These are phyloP conservation scores for Galleria mellonella DNA, from an alignment of 1,140 invertebrate genomes.

Conservation along the genomic window DNA sequence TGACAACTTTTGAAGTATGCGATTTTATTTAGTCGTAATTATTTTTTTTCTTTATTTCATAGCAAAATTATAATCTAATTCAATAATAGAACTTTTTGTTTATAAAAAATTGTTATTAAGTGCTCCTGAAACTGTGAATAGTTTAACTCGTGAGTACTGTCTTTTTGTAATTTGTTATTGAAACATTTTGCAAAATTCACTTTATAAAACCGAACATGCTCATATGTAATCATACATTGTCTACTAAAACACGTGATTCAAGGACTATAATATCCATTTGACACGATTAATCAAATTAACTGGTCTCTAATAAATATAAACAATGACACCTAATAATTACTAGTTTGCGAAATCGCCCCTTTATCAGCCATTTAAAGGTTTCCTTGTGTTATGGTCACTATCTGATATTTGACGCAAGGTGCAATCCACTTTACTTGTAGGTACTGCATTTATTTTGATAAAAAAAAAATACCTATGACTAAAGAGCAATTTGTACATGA, in stretches of 20 bases:
- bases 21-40: conserved; percentile 8
- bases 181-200: background rate
- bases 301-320: background rate
- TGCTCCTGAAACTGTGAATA: background rate
- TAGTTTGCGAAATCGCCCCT: conserved; percentile 11
- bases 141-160: background rate
- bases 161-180: too few species aligned
- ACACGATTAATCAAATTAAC: conserved; percentile 19
- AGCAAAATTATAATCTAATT: background rate
- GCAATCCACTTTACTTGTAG: too few species aligned
- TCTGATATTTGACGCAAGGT: background rate
- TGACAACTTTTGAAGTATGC: too few species aligned
- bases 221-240: conserved; percentile 21
- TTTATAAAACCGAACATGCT: conserved; percentile 10
- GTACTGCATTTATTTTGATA: too few species aligned
- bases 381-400: background rate
- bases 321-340: background rate
- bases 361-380: conserved; percentile 9
- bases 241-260: conserved; percentile 22
- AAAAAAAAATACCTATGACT: too few species aligned
- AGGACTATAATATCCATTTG: conserved; percentile 11
- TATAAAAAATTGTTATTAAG: background rate
- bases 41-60: background rate
- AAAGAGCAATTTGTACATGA: too few species aligned
- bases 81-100: background rate